Percentiles rank a stretch among this genome's conserved stretches.
These are phyloP conservation scores for Bombyx mori DNA, from an alignment of 1,140 invertebrate genomes.

Conservation along the genomic window DNA sequence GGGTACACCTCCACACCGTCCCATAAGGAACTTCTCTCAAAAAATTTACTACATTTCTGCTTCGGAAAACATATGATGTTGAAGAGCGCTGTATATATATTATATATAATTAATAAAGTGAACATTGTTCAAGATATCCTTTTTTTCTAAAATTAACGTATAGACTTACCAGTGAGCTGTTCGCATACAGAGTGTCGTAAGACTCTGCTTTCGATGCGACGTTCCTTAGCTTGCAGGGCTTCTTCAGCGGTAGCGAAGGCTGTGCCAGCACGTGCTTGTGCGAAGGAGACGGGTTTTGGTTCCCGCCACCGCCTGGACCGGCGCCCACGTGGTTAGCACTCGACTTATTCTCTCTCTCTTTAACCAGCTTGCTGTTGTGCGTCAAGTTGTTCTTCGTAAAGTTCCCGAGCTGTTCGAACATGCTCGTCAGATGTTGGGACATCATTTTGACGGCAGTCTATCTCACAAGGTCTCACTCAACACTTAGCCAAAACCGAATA, in stretches of 20 bases:
- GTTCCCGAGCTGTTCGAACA: constrained; percentile 70
- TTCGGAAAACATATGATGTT: too few species aligned
- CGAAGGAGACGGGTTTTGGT: constrained; percentile 39
- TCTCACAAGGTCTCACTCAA: constrained; percentile 10
- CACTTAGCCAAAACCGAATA: constrained; percentile 30
- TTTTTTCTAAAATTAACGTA: too few species aligned
- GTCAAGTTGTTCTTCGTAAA: constrained; percentile 69
- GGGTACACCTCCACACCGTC: too few species aligned
- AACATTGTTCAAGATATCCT: too few species aligned
- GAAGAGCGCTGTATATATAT: too few species aligned
- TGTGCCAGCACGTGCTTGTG: constrained; percentile 31
- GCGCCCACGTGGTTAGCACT: constrained; percentile 43
- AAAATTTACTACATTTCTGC: too few species aligned
- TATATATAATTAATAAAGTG: too few species aligned
- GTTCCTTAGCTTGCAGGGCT: constrained; percentile 62
- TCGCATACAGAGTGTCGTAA: constrained; percentile 57
- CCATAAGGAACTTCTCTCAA: too few species aligned
- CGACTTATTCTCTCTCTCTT: constrained; percentile 52
- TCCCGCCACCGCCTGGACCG: constrained; percentile 17
- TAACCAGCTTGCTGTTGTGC: constrained; percentile 51
- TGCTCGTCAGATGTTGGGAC: constrained; percentile 65
- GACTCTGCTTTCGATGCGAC: constrained; percentile 55
- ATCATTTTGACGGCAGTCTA: constrained; percentile 47
- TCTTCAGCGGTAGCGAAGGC: constrained; percentile 55
- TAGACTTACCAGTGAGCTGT: constrained; percentile 53